These are phyloP conservation scores for Festucalex cinctus DNA, from an alignment of 2,113 vertebrate species.

Conservation along the genomic window DNA sequence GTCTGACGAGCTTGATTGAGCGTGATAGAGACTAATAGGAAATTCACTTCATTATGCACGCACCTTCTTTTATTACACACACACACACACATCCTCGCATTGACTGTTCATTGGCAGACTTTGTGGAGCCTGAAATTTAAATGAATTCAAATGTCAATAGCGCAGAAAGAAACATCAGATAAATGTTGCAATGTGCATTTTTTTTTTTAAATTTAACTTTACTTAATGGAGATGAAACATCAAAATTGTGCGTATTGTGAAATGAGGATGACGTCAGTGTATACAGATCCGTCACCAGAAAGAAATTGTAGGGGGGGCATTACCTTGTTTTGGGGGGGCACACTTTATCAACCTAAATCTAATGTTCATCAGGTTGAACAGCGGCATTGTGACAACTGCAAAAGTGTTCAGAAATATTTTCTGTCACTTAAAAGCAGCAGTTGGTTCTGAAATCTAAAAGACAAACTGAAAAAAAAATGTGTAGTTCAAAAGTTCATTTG, in stretches of 20 bases:
- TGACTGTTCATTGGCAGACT: constrained; percentile 7
- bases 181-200: neutral
- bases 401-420: no score
- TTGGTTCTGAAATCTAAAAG: no score
- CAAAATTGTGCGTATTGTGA: neutral
- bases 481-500: no score
- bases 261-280: neutral
- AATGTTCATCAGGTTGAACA: no score
- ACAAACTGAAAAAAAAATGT: no score
- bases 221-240: no score
- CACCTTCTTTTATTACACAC: neutral
- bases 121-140: constrained; percentile 2
- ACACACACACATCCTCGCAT: constrained; percentile 6
- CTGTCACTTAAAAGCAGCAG: no score
- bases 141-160: neutral
- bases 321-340: no score
- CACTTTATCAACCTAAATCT: no score
- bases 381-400: no score
- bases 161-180: neutral
- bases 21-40: constrained; percentile 54
- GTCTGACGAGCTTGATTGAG: constrained; percentile 58
- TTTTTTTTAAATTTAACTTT: neutral
- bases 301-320: no score
- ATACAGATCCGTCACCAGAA: no score
- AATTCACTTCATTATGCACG: constrained; percentile 26